Evolutionary conservation across 2,797 vertebrate genomes (phyloP).

Genomic region (Pseudomugil tenellus): DNA sequence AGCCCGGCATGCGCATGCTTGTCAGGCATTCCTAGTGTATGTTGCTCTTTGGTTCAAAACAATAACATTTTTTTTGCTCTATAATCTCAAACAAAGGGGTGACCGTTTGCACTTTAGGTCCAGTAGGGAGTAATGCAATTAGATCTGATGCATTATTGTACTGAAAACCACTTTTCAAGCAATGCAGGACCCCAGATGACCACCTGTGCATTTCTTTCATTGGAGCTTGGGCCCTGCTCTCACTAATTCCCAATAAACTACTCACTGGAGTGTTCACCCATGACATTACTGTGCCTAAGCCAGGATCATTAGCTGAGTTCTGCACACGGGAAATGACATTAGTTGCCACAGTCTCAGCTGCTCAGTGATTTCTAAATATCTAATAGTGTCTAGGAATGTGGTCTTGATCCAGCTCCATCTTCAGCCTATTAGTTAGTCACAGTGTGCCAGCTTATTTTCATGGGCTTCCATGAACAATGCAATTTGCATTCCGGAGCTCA

Average conservation of each 20-base stretch:
- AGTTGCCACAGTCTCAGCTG: conserved; percentile 59
- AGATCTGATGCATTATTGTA: conserved; percentile 29
- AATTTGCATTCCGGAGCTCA: conserved; percentile 78
- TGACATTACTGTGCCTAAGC: conserved; percentile 61
- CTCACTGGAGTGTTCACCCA: conserved; percentile 68
- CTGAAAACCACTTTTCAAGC: conserved; percentile 33
- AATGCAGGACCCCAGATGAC: conserved; percentile 33
- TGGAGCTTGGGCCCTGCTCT: conserved; percentile 33
- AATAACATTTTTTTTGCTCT: background rate
- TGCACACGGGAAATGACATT: conserved; percentile 44
- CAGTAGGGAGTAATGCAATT: conserved; percentile 25
- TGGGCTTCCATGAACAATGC: conserved; percentile 73
- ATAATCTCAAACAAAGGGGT: conserved; percentile 24
- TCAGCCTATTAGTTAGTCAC: conserved; percentile 73
- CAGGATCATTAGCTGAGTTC: conserved; percentile 57
- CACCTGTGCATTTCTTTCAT: conserved; percentile 62
- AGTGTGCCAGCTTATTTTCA: conserved; percentile 77
- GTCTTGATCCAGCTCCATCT: conserved; percentile 74
- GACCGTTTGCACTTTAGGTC: conserved; percentile 22
- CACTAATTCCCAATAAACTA: conserved; percentile 64
- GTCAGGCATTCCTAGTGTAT: background rate
- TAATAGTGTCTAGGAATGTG: conserved; percentile 75
- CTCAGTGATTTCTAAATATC: conserved; percentile 70
- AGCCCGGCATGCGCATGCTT: background rate
- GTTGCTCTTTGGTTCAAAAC: conserved; percentile 3